Percentiles rank a stretch among this genome's conserved stretches.
These are phyloP conservation scores for Ceratina calcarata DNA, from an alignment of 1,140 invertebrate species.

Conservation along the genomic window DNA sequence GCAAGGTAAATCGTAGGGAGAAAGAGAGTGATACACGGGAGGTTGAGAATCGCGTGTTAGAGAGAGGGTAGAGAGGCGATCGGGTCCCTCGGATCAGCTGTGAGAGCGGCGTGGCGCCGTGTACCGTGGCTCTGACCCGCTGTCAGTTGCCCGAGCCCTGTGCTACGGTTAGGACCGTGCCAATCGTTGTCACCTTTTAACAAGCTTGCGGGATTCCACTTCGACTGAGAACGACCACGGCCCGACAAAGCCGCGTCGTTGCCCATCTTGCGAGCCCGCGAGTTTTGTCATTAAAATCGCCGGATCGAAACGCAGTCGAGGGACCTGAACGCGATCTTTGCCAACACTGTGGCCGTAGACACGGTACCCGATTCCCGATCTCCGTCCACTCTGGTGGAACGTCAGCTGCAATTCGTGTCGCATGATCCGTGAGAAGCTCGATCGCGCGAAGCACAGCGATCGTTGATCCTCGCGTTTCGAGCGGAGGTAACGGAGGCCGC, in stretches of 20 bases:
- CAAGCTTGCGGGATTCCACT: constrained; percentile 28
- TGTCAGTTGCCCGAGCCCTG: constrained; percentile 81
- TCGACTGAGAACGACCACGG: not conserved
- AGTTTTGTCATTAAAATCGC: not conserved
- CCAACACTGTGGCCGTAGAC: not conserved
- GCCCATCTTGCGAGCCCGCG: constrained; percentile 17
- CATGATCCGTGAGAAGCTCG: not conserved
- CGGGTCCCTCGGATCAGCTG: constrained; percentile 74
- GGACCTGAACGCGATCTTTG: not conserved
- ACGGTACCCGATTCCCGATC: constrained; percentile 20
- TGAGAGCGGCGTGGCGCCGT: constrained; percentile 78
- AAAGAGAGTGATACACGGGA: constrained; percentile 21
- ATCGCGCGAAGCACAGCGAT: not conserved
- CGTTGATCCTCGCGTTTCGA: not conserved
- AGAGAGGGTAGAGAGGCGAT: constrained; percentile 60
- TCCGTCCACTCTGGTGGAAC: not conserved
- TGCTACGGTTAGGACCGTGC: constrained; percentile 79
- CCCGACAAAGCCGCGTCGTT: constrained; percentile 33
- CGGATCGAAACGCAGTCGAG: constrained; percentile 3
- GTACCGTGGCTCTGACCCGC: constrained; percentile 76
- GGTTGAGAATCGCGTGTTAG: constrained; percentile 59
- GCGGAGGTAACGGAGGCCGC: not conserved
- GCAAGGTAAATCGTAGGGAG: constrained; percentile 39
- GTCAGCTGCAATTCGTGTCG: not conserved
- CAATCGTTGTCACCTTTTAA: constrained; percentile 59